Percentiles rank a stretch among this genome's conserved stretches.
Evolutionary conservation across 2,113 vertebrate genomes (phyloP).

Genomic region (Lepidothrix coronata): DNA sequence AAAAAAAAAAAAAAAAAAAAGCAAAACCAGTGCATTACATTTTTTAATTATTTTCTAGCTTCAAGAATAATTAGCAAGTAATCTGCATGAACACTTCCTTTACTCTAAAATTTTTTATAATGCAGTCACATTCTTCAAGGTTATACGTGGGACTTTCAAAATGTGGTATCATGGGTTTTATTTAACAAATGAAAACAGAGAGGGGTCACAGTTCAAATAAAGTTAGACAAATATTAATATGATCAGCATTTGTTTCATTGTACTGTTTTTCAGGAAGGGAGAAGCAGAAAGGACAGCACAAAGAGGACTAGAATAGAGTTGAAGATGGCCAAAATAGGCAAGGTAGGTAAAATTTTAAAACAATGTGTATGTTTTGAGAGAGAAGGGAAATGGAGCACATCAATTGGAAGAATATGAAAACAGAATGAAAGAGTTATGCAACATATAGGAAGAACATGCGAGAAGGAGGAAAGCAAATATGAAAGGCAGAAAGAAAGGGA

Average conservation of each 20-base stretch:
- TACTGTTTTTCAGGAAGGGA: neutral
- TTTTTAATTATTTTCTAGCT: slow-evolving; percentile 2
- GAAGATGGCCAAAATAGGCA: neutral
- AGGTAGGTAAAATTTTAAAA: neutral
- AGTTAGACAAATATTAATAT: neutral
- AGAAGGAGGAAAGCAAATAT: neutral
- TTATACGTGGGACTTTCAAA: neutral
- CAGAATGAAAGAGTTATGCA: neutral
- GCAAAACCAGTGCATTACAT: neutral
- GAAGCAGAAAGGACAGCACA: neutral
- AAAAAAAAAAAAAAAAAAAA: neutral
- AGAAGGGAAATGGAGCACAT: neutral
- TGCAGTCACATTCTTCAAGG: neutral
- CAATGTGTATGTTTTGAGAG: neutral
- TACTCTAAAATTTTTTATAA: neutral
- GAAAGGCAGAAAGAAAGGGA: neutral
- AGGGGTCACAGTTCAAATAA: neutral
- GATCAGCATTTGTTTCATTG: neutral
- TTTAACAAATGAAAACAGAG: neutral
- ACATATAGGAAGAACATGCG: neutral
- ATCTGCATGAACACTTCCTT: slow-evolving; percentile 17
- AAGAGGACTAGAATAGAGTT: neutral
- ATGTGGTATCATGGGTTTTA: neutral
- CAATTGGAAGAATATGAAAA: neutral
- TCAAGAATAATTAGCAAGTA: slow-evolving; percentile 41